Evolutionary conservation across 53 echinoderm and acorn worm genomes (phyloP).

Genomic region (Paracentrotus lividus): DNA sequence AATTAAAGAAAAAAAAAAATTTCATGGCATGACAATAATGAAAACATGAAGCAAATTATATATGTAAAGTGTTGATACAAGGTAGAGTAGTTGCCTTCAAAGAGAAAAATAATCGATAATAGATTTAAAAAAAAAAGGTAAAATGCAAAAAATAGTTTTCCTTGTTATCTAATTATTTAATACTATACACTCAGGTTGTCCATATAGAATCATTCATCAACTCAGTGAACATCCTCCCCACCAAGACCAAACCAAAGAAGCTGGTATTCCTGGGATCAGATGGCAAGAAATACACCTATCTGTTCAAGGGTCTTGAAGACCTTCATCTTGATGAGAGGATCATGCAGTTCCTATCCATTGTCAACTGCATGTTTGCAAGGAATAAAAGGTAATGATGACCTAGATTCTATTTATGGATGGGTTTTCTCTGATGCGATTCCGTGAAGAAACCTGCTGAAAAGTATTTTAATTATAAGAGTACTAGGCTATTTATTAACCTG

Average conservation of each 20-base stretch:
- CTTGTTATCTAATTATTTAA: too few species aligned
- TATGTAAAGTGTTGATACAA: too few species aligned
- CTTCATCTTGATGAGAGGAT: constrained; percentile 97
- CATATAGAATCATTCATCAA: constrained; percentile 87
- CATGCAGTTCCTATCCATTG: constrained; percentile 98
- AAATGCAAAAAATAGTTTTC: too few species aligned
- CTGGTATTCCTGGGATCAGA: constrained; percentile 90
- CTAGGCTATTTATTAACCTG: too few species aligned
- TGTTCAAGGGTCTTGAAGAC: constrained; percentile 97
- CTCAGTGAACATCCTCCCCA: constrained; percentile 92
- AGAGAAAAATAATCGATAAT: too few species aligned
- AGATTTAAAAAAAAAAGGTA: too few species aligned
- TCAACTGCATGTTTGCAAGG: constrained; percentile 98
- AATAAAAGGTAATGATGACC: constrained; percentile 82
- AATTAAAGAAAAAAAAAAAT: too few species aligned
- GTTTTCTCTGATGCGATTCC: neutral
- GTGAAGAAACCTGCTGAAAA: neutral
- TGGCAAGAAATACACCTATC: constrained; percentile 94
- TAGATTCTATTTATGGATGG: neutral
- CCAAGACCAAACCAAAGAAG: constrained; percentile 99
- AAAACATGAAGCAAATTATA: too few species aligned
- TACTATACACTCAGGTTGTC: too few species aligned
- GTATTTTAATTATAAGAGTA: too few species aligned
- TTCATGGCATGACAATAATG: too few species aligned
- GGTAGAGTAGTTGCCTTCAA: too few species aligned